These are phyloP conservation scores for Zaprionus inermis DNA, from an alignment of 1,140 invertebrate genomes.

Conservation along the genomic window DNA sequence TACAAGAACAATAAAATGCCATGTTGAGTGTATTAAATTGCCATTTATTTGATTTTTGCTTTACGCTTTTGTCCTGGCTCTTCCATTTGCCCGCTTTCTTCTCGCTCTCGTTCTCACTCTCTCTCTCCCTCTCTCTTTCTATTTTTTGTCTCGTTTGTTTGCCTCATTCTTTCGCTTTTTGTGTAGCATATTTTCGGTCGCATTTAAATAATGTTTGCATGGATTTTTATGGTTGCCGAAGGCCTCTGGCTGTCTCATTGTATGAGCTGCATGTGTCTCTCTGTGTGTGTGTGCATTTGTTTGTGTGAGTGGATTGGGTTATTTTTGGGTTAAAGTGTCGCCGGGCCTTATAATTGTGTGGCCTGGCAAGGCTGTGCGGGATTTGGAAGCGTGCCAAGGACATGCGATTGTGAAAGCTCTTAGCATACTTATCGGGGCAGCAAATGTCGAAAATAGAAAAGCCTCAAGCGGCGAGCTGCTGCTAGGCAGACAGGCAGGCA, in stretches of 20 bases:
- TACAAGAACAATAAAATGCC: constrained; percentile 57
- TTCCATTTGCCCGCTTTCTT: too few relatives aligned
- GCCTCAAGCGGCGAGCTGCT: constrained; percentile 33
- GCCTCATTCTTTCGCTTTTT: constrained; percentile 27
- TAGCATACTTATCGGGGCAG: constrained; percentile 46
- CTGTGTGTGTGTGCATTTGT: not conserved
- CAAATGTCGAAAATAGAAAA: constrained; percentile 39
- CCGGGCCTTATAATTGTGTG: constrained; percentile 45
- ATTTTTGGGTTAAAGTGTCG: constrained; percentile 54
- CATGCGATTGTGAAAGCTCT: constrained; percentile 41
- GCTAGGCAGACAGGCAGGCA: too few relatives aligned
- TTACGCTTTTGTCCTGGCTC: constrained; percentile 46
- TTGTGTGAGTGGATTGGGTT: constrained; percentile 45
- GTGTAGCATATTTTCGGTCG: constrained; percentile 67
- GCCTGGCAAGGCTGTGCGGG: constrained; percentile 37
- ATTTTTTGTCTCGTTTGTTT: constrained; percentile 6
- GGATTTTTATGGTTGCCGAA: constrained; percentile 70
- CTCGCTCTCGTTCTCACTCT: constrained; percentile 11
- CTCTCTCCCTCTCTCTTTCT: not conserved
- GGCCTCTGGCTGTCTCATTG: constrained; percentile 50
- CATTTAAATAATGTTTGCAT: constrained; percentile 79
- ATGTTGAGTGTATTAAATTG: constrained; percentile 81
- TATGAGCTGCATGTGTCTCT: constrained; percentile 34
- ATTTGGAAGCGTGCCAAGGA: constrained; percentile 55
- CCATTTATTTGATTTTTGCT: constrained; percentile 79